Conservation (phyloP, 2,797 vertebrate species). For the Ciconia nigra region DNA sequence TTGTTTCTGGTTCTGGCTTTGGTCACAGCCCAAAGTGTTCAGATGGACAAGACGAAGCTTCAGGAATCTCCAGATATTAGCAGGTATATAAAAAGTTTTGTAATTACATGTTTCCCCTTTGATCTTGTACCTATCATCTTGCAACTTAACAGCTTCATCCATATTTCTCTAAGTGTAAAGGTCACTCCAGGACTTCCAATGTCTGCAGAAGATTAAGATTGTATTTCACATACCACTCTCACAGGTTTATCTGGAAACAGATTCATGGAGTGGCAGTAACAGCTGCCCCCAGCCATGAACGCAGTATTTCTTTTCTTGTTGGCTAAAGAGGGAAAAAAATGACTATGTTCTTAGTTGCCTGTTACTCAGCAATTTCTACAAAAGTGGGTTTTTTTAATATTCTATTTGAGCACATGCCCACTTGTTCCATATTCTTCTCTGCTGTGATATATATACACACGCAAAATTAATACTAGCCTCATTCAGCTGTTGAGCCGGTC, state of each 20-base stretch:
- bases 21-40: background rate
- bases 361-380: background rate
- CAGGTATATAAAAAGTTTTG: background rate
- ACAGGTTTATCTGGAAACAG: background rate
- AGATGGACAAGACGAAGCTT: background rate
- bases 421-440: background rate
- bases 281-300: background rate
- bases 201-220: background rate
- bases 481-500: background rate
- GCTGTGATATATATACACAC: background rate
- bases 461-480: background rate
- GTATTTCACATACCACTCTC: background rate
- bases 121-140: background rate
- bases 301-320: background rate
- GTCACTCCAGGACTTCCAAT: background rate
- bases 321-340: background rate
- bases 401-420: background rate
- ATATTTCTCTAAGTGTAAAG: background rate
- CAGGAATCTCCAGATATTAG: background rate
- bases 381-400: background rate
- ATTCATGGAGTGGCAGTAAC: background rate
- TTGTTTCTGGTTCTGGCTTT: background rate
- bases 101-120: background rate
- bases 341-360: fast-evolving
- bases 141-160: background rate